Conservation (phyloP, 2,113 vertebrate species). For the Columbina picui region DNA sequence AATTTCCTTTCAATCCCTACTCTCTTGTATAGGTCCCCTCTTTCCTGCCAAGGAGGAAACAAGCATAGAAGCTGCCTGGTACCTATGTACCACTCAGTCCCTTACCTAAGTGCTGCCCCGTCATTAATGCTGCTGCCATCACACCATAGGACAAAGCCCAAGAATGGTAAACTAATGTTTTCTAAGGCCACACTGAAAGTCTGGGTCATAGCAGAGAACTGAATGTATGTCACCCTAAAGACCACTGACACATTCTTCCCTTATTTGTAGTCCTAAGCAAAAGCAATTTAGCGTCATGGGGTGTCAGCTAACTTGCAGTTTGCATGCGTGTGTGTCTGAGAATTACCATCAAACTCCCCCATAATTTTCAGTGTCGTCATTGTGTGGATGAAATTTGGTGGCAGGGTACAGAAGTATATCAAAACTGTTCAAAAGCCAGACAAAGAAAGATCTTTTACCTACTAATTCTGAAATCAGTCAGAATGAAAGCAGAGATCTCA, state of each 20-base stretch:
- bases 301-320: fast-evolving
- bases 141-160: not conserved
- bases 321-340: fast-evolving
- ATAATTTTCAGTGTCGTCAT: not conserved
- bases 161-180: not conserved
- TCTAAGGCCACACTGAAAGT: not conserved
- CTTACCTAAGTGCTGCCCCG: not conserved
- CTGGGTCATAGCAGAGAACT: not conserved
- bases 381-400: not conserved
- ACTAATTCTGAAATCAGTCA: not conserved
- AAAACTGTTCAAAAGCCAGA: not conserved
- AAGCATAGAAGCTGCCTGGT: not conserved
- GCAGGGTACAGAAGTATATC: not conserved
- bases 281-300: not conserved
- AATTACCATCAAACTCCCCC: not conserved
- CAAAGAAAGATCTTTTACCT: not conserved
- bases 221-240: not conserved
- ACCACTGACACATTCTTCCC: not conserved
- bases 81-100: not conserved
- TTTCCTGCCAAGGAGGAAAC: not conserved
- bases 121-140: not conserved
- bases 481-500: not conserved
- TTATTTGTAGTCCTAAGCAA: not conserved
- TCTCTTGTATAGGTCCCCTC: not conserved
- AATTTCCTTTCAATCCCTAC: not conserved